Evolutionary conservation across 2,888 invertebrate genomes (phyloP).

Genomic region (Mimumesa dahlbomi): DNA sequence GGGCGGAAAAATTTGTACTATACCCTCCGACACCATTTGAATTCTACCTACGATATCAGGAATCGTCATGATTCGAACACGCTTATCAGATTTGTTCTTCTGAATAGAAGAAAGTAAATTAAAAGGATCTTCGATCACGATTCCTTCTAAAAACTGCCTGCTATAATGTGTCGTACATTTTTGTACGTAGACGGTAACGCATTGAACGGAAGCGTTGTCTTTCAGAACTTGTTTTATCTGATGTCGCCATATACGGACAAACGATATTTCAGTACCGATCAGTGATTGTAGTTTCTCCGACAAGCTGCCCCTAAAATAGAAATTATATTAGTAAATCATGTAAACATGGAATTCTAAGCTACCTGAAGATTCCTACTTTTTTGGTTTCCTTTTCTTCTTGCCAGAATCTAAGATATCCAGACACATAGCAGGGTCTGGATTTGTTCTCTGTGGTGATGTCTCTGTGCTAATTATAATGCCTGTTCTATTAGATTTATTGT

Average conservation of each 20-base stretch:
- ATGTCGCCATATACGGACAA: conserved; percentile 72
- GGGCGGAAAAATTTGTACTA: conserved; percentile 69
- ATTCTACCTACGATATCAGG: conserved; percentile 67
- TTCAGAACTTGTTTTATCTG: conserved; percentile 59
- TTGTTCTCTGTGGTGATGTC: conserved; percentile 42
- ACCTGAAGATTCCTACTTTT: conserved; percentile 56
- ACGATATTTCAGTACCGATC: conserved; percentile 63
- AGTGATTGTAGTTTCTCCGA: conserved; percentile 63
- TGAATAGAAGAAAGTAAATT: too few species aligned
- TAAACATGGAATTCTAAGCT: not conserved
- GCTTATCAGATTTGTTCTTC: not conserved
- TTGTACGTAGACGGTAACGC: conserved; percentile 59
- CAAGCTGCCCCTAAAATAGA: conserved; percentile 68
- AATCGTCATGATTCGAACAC: conserved; percentile 63
- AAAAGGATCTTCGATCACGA: conserved; percentile 62
- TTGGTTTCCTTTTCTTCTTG: conserved; percentile 59
- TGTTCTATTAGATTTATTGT: conserved; percentile 14
- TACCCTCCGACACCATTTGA: conserved; percentile 50
- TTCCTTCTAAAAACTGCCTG: conserved; percentile 65
- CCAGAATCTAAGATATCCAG: conserved; percentile 47
- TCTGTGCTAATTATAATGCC: conserved; percentile 36
- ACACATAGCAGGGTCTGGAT: not conserved
- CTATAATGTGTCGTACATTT: conserved; percentile 49
- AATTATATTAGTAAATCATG: not conserved
- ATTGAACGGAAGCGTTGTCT: conserved; percentile 43